Evolutionary conservation across 1,140 invertebrate genomes (phyloP).

Genomic region (Caenorhabditis latens): DNA sequence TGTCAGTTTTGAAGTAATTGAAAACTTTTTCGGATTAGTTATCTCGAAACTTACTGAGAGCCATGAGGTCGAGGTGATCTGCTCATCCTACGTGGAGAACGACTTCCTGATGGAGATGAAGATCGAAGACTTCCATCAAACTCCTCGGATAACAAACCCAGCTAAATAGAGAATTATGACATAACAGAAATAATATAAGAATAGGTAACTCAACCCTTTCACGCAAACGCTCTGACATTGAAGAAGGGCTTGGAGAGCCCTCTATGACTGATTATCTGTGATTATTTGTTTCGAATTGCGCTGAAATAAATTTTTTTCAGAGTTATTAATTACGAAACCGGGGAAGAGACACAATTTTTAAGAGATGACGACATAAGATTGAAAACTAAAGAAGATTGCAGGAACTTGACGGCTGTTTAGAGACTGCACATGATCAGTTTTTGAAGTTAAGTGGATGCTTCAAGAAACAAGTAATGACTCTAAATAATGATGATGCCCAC

Average conservation of each 20-base stretch:
- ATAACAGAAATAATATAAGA: constrained; percentile 19
- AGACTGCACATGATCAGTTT: too few species aligned
- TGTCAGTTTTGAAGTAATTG: not conserved
- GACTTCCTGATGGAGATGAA: constrained; percentile 57
- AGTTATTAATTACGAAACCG: too few species aligned
- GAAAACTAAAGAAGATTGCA: too few species aligned
- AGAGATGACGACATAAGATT: too few species aligned
- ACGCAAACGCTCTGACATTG: constrained; percentile 68
- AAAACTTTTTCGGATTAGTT: not conserved
- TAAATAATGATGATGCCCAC: too few species aligned
- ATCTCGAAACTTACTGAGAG: constrained; percentile 1
- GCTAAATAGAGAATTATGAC: constrained; percentile 38
- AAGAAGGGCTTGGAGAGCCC: constrained; percentile 24
- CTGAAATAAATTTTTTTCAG: not conserved
- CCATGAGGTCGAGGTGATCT: constrained; percentile 63
- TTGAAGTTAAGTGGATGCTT: too few species aligned
- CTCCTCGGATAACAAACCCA: constrained; percentile 68
- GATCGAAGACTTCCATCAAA: constrained; percentile 65
- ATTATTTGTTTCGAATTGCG: constrained; percentile 3
- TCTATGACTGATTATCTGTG: not conserved
- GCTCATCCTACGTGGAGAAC: constrained; percentile 64
- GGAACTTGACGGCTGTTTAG: too few species aligned
- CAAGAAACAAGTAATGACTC: too few species aligned
- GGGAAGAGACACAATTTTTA: too few species aligned
- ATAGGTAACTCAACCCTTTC: constrained; percentile 64